Evolutionary conservation across 1,140 invertebrate genomes (phyloP), one percentile per base, ranked within the genome.

Genomic region (Drosophila tani): DNA sequence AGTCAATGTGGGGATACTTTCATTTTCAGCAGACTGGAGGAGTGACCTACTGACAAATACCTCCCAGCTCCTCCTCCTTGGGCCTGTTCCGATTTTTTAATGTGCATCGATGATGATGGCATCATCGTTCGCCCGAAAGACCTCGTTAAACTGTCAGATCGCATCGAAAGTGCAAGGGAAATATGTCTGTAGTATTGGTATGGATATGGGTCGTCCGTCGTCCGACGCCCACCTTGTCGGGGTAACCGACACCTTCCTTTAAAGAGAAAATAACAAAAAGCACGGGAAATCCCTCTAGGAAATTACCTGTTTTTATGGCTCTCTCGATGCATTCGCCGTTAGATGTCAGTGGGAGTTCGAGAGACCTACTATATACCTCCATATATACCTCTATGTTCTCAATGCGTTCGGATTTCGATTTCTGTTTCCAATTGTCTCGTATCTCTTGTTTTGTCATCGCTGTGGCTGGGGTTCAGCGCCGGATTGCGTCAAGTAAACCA

Each of bases 401-500:
- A 67, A 83, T 84, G 77, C 59, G 56, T 57, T 79, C 64, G 75
- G 66, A 81, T 67, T 77, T 79, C 45, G 51, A 14, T 60, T 59
- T 60, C 60, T 43, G 17, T 63, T 73, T 60, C 58, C 45, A 50
- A 43, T 41, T 68, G 56, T 45, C 41, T 66, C 24, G 29, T 14
- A 32, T 35, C 47, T 41, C n/a, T 69, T 29, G 46, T 76, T 76
- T 85, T 87, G 83, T 76, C 82, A 85, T 82, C 79, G 60, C 57
- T 87, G 83, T 70, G 83, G 67, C 67, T 82, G 79, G 65, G 83
- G 79, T 71, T 68, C 14, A 55, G 24, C 62, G 50, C 47, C 35
- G 57, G 76, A 86, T 86, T 86, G 83, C 80, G 80, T 86, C 83
- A 86, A 86, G 83, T 79, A 69, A 69, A 59, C 74, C 82, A 74